A percentile compares a stretch with the other conserved stretches of the same genome.
phyloP scores from a whole-genome alignment of 2,888 invertebrate genomes.

The Drosophila cracens region DNA sequence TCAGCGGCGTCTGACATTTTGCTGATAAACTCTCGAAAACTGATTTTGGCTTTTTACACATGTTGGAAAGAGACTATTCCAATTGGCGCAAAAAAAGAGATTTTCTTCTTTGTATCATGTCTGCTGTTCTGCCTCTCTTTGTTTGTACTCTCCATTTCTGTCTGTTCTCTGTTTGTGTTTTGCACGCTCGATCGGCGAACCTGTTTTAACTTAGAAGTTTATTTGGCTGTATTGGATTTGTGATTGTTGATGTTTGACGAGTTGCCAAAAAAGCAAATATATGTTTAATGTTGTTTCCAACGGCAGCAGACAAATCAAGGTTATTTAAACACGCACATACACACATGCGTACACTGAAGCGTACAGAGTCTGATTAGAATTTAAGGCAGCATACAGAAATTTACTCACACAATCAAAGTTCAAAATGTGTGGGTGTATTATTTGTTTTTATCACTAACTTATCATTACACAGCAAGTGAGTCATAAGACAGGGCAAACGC shows the following conservation, averaged over 20 bases:
- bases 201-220: conserved; percentile 44
- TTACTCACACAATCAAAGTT: conserved; percentile 46
- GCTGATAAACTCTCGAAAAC: conserved; percentile 42
- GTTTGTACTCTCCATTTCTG: conserved; percentile 3
- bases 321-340: conserved; percentile 30
- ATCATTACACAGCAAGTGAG: conserved; percentile 25
- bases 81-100: conserved; percentile 13
- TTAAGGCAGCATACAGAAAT: conserved; percentile 2
- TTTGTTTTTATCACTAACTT: conserved; percentile 31
- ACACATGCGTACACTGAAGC: background rate
- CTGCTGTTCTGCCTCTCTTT: background rate
- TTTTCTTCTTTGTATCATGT: conserved; percentile 3
- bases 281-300: conserved; percentile 7
- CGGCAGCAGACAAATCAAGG: conserved; percentile 57
- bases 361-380: conserved; percentile 13
- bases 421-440: conserved; percentile 37
- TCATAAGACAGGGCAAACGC: conserved; percentile 28
- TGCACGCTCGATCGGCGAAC: conserved; percentile 45
- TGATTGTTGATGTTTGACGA: conserved; percentile 18
- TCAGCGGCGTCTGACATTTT: conserved; percentile 54
- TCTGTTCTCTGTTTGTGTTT: conserved; percentile 43
- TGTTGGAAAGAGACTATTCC: background rate
- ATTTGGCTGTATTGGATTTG: conserved; percentile 26
- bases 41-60: conserved; percentile 22
- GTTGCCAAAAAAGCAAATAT: conserved; percentile 21